Evolutionary conservation across 2,888 invertebrate species (phyloP).

Genomic region (Elysia crispata): DNA sequence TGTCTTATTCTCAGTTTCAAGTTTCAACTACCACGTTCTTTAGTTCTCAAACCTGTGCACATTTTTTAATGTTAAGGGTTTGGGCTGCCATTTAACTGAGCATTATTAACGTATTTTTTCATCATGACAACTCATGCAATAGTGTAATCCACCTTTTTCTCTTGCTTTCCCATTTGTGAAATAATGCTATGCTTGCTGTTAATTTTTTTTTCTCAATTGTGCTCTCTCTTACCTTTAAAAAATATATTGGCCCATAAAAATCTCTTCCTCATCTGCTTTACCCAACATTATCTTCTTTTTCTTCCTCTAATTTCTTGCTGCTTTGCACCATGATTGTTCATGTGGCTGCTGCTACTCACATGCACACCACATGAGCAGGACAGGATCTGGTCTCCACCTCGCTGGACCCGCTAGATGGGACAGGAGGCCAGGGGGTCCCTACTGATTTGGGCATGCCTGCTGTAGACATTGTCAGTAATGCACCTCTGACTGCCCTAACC

Average conservation of each 20-base stretch:
- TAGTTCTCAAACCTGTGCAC: too few relatives aligned
- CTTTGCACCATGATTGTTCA: too few relatives aligned
- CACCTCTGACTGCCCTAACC: neutral
- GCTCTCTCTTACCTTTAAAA: neutral
- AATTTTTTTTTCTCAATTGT: neutral
- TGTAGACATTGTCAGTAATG: neutral
- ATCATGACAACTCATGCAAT: neutral
- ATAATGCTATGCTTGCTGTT: neutral
- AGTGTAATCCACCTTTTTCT: neutral
- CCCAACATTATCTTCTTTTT: neutral
- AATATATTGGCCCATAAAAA: too few relatives aligned
- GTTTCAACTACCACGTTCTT: too few relatives aligned
- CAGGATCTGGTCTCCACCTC: constrained; percentile 36
- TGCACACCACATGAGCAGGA: constrained; percentile 23
- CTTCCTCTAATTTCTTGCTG: neutral
- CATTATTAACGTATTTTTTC: neutral
- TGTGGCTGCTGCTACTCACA: too few relatives aligned
- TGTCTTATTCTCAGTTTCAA: too few relatives aligned
- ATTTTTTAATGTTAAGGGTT: too few relatives aligned
- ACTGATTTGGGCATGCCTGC: constrained; percentile 26
- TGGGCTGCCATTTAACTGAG: neutral
- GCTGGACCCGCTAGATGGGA: constrained; percentile 42
- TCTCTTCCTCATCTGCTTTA: neutral
- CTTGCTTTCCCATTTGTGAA: neutral
- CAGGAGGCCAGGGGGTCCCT: constrained; percentile 33